A percentile compares a stretch with the other conserved stretches of the same genome.
phyloP scores from a whole-genome alignment of 2,797 vertebrate genomes.

The Sebastes oblongus region DNA sequence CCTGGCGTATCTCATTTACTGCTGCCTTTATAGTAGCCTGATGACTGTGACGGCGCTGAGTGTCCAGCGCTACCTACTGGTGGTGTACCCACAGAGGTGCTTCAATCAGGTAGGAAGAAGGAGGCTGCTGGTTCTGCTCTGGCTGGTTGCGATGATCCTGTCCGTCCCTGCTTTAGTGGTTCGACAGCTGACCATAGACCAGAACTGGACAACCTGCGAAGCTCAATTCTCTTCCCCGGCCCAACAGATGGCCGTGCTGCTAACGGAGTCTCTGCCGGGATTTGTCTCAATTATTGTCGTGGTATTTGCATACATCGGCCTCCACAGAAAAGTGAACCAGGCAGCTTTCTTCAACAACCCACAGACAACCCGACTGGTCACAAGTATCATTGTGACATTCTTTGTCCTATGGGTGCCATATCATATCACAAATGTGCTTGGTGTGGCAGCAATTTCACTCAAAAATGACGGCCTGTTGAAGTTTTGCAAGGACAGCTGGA shows the following conservation, averaged over 20 bases:
- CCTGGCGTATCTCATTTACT: constrained; percentile 23
- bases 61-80: constrained; percentile 65
- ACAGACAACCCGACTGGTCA: constrained; percentile 23
- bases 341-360: constrained; percentile 41
- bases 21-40: constrained; percentile 26
- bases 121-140: constrained; percentile 7
- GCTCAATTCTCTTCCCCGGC: no score
- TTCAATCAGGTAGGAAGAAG: not conserved
- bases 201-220: not conserved
- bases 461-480: not conserved
- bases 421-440: constrained; percentile 10
- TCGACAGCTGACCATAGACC: not conserved
- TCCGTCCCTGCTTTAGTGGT: constrained; percentile 21
- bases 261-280: not conserved
- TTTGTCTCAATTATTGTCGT: not conserved
- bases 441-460: not conserved
- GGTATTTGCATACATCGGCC: constrained; percentile 6
- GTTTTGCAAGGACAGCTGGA: not conserved
- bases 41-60: constrained; percentile 56
- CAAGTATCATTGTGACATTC: constrained; percentile 3
- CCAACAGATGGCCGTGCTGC: no score
- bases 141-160: not conserved
- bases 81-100: constrained; percentile 35
- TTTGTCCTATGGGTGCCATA: constrained; percentile 32
- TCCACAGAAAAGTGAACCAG: constrained; percentile 18